Conservation (phyloP, 2,113 vertebrate genomes). For the Festucalex cinctus region DNA sequence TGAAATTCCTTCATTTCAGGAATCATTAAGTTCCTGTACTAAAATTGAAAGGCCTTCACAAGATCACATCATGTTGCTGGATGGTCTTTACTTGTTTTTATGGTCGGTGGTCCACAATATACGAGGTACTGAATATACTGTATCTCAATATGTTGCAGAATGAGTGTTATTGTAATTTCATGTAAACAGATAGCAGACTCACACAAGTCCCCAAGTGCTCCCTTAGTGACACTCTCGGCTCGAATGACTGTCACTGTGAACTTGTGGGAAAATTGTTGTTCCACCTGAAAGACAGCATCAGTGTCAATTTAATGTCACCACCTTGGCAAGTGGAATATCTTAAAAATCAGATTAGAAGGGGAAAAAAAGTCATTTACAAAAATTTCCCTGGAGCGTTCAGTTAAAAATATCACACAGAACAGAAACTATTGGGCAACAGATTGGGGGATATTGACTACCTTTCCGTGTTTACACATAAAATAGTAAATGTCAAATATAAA, state of each 20-base stretch:
- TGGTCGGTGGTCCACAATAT: not conserved
- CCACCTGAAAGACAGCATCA: conserved; percentile 77
- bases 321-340: not conserved
- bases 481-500: not conserved
- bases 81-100: not conserved
- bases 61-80: not conserved
- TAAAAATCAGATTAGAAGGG: not conserved
- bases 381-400: not conserved
- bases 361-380: not conserved
- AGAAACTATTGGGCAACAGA: not conserved
- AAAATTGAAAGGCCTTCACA: no score
- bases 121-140: not conserved
- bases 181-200: conserved; percentile 65
- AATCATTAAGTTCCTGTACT: no score
- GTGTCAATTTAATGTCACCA: not conserved
- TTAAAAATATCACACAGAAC: not conserved
- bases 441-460: not conserved
- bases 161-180: not conserved
- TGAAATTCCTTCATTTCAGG: no score
- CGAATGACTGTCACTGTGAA: conserved; percentile 82
- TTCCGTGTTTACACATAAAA: not conserved
- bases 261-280: conserved; percentile 91
- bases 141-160: not conserved
- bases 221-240: conserved; percentile 93
- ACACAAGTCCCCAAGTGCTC: conserved; percentile 91